Evolutionary conservation across 2,888 invertebrate species (phyloP).

Genomic region (Meganola albula): DNA sequence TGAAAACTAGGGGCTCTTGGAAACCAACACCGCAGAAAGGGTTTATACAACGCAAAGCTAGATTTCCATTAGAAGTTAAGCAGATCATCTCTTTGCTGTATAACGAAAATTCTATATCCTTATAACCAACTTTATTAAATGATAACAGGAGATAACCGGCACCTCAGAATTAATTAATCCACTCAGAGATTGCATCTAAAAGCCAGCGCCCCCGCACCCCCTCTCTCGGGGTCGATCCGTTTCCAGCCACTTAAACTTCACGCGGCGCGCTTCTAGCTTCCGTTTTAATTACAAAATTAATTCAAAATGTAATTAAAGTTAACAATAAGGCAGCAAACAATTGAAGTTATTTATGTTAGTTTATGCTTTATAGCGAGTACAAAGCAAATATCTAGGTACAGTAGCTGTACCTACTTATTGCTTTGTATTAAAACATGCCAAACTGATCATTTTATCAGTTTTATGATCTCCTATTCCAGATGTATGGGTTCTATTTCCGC

Average conservation of each 20-base stretch:
- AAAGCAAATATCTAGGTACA: too few relatives aligned
- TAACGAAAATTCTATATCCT: conserved; percentile 58
- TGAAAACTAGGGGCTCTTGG: too few relatives aligned
- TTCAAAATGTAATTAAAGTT: conserved; percentile 80
- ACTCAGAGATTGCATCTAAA: conserved; percentile 78
- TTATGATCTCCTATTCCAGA: too few relatives aligned
- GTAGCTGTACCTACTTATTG: too few relatives aligned
- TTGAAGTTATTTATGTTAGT: conserved; percentile 79
- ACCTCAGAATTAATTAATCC: conserved; percentile 79
- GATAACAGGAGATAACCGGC: conserved; percentile 76
- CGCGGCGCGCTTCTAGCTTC: conserved; percentile 77
- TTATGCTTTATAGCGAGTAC: conserved; percentile 70
- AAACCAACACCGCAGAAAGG: too few relatives aligned
- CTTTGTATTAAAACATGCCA: too few relatives aligned
- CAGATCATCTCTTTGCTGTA: conserved; percentile 35
- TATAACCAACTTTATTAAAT: conserved; percentile 74
- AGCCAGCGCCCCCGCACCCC: conserved; percentile 48
- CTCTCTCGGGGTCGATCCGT: conserved; percentile 65
- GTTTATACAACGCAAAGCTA: too few relatives aligned
- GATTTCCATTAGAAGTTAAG: conserved; percentile 12
- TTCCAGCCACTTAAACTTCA: conserved; percentile 78
- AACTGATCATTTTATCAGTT: too few relatives aligned
- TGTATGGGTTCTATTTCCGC: too few relatives aligned
- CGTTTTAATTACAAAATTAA: conserved; percentile 80
- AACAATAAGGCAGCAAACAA: conserved; percentile 79